phyloP scores from a whole-genome alignment of 2,113 vertebrate genomes.

The Mohoua ochrocephala region DNA sequence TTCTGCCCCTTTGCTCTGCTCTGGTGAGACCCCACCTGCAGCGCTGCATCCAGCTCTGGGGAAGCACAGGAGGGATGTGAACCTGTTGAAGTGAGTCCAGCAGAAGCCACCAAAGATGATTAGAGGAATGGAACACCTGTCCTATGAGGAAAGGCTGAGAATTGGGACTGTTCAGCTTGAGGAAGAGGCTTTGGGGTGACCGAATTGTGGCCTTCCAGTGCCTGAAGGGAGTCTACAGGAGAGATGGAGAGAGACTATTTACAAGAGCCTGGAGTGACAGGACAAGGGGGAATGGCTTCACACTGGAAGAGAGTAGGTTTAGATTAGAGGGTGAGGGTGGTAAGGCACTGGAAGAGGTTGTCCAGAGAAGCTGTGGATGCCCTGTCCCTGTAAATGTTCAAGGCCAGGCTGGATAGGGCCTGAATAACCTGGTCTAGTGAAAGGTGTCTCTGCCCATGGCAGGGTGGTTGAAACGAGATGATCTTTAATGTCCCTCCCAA shows the following conservation, averaged over 20 bases:
- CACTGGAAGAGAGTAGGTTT: not conserved
- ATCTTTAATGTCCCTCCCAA: not conserved
- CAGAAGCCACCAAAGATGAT: not conserved
- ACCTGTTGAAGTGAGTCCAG: not conserved
- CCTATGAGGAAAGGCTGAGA: not conserved
- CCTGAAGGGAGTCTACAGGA: not conserved
- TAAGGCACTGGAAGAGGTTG: not conserved
- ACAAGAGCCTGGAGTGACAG: not conserved
- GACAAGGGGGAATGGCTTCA: not conserved
- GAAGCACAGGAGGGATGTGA: not conserved
- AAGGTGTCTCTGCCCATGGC: not conserved
- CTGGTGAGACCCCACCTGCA: not conserved
- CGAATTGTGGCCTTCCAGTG: not conserved
- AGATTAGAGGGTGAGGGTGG: not conserved
- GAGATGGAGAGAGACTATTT: not conserved
- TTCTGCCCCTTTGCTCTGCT: not conserved
- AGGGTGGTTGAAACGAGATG: rapidly evolving
- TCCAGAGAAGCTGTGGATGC: not conserved
- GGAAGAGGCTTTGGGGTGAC: not conserved
- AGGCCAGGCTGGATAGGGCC: not conserved
- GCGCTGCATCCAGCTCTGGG: not conserved
- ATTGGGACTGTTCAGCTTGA: not conserved
- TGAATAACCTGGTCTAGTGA: not conserved
- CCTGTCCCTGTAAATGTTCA: not conserved
- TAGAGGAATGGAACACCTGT: not conserved